Base-by-base conservation (phyloP, 2,888 invertebrate species). In the Trachelus stipa region DNA sequence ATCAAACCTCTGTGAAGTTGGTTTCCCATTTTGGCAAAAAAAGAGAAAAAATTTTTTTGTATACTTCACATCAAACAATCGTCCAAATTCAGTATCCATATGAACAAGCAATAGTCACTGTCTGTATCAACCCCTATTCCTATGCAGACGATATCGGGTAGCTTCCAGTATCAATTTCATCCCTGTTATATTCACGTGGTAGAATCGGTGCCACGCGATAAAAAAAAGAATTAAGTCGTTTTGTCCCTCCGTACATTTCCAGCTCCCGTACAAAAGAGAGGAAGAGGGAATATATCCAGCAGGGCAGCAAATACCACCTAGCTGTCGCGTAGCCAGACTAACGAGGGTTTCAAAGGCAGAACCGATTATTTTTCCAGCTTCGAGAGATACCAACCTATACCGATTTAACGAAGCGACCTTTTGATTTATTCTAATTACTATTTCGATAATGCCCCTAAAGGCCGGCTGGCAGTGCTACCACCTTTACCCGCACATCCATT, bases 381-480 rank as follows among this genome's bases (percentile, higher is more conserved):
- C 56, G 56, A 56, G 56, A 56, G 56, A 56, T 56, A 56, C 56
- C 56, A 56, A 56, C 56, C 56, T 56, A 56, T 56, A 56, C 83
- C 85, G 85, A 88, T 88, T 87, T 86, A 82, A 85, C 82, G 82
- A 88, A 86, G 83, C 81, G 85, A 80, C 86, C 87, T 89, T 89
- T 88, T 91, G 90, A 91, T 91, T 91, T 90, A 91, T 89, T 88
- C 90, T 91, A 90, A 91, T 91, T 90, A 88, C 91, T 89, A 90
- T 90, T 90, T 91, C 90, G 90, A 91, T 90, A 91, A 90, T 90
- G 89, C 88, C 86, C 84, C 83, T 73, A 78, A 82, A 83, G 83
- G 73, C 68, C 73, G 75, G 78, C 81, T 75, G 76, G 79, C 79
- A 69, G 81, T 81, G 33, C 71, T 33, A 15, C 33, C 71, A 33